These are phyloP conservation scores for Drosophila borealis DNA, from an alignment of 2,888 invertebrate genomes.

Conservation along the genomic window DNA sequence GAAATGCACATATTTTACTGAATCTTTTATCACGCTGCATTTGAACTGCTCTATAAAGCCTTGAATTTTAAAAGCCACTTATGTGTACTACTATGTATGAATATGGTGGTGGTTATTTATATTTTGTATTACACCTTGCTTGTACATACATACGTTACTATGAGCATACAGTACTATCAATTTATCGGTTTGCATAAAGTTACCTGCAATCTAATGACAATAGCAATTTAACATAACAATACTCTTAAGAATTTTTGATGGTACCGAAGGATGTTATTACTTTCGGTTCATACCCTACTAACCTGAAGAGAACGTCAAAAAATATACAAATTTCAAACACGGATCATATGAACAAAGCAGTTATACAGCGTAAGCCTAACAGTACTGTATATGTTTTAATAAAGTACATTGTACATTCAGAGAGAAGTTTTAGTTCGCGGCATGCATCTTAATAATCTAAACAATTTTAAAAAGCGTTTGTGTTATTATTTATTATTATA, in stretches of 20 bases:
- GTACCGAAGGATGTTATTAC: constrained; percentile 3
- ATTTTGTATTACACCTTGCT: not conserved
- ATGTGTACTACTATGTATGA: constrained; percentile 9
- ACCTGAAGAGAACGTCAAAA: constrained; percentile 31
- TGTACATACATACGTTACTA: not conserved
- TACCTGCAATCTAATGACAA: not conserved
- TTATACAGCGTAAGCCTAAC: constrained; percentile 7
- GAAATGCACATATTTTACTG: constrained; percentile 24
- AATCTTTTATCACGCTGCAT: constrained; percentile 8
- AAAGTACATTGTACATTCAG: not conserved
- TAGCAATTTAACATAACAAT: not conserved
- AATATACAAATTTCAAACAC: constrained; percentile 1
- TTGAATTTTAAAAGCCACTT: constrained; percentile 6
- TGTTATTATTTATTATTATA: not conserved
- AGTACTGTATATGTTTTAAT: constrained; percentile 2
- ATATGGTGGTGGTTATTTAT: not conserved
- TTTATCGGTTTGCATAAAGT: not conserved
- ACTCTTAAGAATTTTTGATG: constrained; percentile 6
- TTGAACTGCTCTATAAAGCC: constrained; percentile 25
- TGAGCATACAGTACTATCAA: not conserved
- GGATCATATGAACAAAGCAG: constrained; percentile 19
- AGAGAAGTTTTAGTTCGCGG: not conserved
- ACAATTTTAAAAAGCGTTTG: not conserved
- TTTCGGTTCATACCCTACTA: constrained; percentile 30
- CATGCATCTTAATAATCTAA: constrained; percentile 20